A percentile compares a stretch with the other conserved stretches of the same genome.
These are phyloP conservation scores for Chaenodraco wilsoni DNA, from an alignment of 2,797 vertebrate species.

Conservation along the genomic window DNA sequence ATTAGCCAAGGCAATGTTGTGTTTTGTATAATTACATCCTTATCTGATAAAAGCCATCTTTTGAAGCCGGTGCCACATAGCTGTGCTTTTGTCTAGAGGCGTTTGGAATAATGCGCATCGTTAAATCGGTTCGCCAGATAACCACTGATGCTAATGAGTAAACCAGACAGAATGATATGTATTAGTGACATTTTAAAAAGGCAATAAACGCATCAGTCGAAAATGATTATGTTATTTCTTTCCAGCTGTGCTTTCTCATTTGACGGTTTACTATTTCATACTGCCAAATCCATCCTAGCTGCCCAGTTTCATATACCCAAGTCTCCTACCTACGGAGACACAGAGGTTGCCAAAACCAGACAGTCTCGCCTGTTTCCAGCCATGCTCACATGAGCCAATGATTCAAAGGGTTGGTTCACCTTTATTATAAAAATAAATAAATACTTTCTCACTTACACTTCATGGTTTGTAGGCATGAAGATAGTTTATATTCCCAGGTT, in stretches of 20 bases:
- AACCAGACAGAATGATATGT: conserved; percentile 75
- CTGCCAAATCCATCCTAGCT: conserved; percentile 42
- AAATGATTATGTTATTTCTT: conserved; percentile 63
- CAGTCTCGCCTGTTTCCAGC: background rate
- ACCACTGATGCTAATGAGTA: conserved; percentile 76
- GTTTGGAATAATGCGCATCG: conserved; percentile 51
- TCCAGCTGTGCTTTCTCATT: conserved; percentile 64
- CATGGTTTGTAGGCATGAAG: conserved; percentile 15
- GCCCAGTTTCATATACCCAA: conserved; percentile 27
- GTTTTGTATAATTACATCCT: conserved; percentile 64
- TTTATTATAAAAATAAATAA: conserved; percentile 1
- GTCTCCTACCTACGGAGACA: conserved; percentile 14
- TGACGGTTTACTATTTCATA: conserved; percentile 29
- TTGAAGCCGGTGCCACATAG: conserved; percentile 41
- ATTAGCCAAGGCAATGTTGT: conserved; percentile 58
- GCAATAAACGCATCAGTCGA: conserved; percentile 60
- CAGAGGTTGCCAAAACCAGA: background rate
- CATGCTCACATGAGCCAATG: conserved; percentile 19
- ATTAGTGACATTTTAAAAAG: conserved; percentile 74
- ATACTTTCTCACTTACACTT: conserved; percentile 15
- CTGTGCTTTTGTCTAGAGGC: conserved; percentile 52
- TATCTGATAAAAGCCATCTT: conserved; percentile 61
- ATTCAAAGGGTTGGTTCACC: conserved; percentile 9
- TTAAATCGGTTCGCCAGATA: conserved; percentile 64
- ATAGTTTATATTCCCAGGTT: conserved; percentile 1